Conservation (phyloP, 35 echinoderm and acorn worm species). For the Heliocidaris erythrogramma region DNA sequence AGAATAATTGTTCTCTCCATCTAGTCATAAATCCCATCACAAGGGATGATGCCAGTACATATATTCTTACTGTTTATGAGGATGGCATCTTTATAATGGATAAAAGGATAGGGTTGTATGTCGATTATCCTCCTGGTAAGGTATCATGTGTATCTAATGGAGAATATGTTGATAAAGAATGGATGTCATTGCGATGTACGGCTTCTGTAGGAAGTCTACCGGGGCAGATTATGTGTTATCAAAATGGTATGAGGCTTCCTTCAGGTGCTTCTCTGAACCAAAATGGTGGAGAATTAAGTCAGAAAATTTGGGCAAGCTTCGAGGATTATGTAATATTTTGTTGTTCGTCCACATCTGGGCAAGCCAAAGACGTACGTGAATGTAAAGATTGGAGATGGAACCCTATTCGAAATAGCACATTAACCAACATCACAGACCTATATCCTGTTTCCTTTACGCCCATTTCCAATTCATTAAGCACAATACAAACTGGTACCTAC, state of each 20-base stretch:
- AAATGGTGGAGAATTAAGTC: background rate
- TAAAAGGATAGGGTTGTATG: background rate
- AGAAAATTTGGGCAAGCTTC: background rate
- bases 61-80: background rate
- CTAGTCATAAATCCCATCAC: background rate
- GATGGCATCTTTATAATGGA: background rate
- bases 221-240: background rate
- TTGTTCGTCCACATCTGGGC: background rate
- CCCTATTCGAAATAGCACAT: background rate
- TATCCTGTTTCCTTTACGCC: background rate
- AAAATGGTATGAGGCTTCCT: background rate
- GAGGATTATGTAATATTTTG: background rate
- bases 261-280: background rate
- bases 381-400: background rate
- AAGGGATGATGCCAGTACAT: background rate
- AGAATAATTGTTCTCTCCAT: no score
- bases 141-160: background rate
- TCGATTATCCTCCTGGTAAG: background rate
- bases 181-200: background rate
- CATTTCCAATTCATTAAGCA: background rate
- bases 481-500: background rate
- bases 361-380: background rate
- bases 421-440: background rate
- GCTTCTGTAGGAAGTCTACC: background rate
- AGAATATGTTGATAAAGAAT: background rate